Evolutionary conservation across 1,140 invertebrate genomes (phyloP), one percentile per base, ranked within the genome.

Genomic region (Drosophila guanche): DNA sequence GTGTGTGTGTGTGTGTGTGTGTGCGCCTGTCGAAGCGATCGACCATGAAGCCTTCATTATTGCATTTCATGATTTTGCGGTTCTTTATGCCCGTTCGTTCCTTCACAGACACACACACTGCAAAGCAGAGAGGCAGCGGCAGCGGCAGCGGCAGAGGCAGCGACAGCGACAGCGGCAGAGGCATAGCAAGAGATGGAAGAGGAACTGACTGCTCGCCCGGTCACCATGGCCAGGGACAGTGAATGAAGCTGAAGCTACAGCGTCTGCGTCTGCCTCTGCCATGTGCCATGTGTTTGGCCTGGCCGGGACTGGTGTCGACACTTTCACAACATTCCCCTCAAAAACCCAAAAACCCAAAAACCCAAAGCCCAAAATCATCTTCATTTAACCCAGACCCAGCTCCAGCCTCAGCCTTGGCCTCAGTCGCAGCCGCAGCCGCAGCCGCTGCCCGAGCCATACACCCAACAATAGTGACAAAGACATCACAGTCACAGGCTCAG

Each of bases 21-120:
- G 51, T 60, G 71, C 60, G 75, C 67, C 54, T 79, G 72, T 76
- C 67, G 76, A 80, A 88, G 83, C 83, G 83, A 88, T 88, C 83
- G 83, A 88, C 83, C 83, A 88, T 88, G 84, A 88, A 76, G 83
- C 83, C 83, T 88, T 88, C 83, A 88, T 88, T 88, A 88, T 88
- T 88, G 83, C 83, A 88, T 88, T 88, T 83, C 74, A 88, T 88
- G 83, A 88, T 88, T 88, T 88, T 88, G 83, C 78, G 83, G 83
- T 88, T 88, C 83, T 88, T 88, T 88, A 88, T 88, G 83, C 83
- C 71, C 63, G 47, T 69, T 81, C 63, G 47, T 69, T 81, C 69
- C 69, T 78, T 70, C 58, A 71, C 58, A 84, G 67, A 45, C 40
- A 23, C 40, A 63, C 27, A 20, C 16, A 20, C 16, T 20, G 1